phyloP scores from a whole-genome alignment of 2,888 invertebrate species.

The Agrochola litura region DNA sequence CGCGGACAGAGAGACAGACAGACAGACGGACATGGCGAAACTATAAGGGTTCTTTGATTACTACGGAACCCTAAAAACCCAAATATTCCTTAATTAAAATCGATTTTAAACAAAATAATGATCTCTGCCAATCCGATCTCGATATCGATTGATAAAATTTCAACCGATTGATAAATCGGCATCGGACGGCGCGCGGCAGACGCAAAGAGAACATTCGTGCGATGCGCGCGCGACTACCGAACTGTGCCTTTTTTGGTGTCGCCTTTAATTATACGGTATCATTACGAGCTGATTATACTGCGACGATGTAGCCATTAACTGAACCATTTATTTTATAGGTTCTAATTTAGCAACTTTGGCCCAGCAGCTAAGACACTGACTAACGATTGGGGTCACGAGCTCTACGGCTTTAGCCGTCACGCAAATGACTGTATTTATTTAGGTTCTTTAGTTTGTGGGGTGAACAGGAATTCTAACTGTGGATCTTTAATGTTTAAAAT shows the following conservation, averaged over 20 bases:
- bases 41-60: too few relatives aligned
- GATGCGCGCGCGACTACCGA: slow-evolving; percentile 55
- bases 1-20: too few relatives aligned
- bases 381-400: slow-evolving; percentile 21
- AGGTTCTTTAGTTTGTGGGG: background rate
- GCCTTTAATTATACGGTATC: slow-evolving; percentile 56
- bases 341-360: slow-evolving; percentile 1
- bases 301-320: slow-evolving; percentile 47
- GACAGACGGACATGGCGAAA: too few relatives aligned
- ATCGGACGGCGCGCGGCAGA: slow-evolving; percentile 37
- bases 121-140: slow-evolving; percentile 26
- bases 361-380: background rate
- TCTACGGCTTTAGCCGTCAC: background rate
- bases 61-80: too few relatives aligned
- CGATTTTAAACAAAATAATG: slow-evolving; percentile 19
- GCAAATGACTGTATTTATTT: background rate
- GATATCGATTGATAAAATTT: slow-evolving; percentile 52
- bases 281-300: slow-evolving; percentile 48
- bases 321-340: slow-evolving; percentile 24
- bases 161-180: slow-evolving; percentile 55
- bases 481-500: too few relatives aligned
- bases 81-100: slow-evolving; percentile 56
- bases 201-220: slow-evolving; percentile 55
- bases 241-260: slow-evolving; percentile 47
- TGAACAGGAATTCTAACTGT: too few relatives aligned